These are phyloP conservation scores for Agrotis puta DNA, from an alignment of 2,888 invertebrate species.

Conservation along the genomic window DNA sequence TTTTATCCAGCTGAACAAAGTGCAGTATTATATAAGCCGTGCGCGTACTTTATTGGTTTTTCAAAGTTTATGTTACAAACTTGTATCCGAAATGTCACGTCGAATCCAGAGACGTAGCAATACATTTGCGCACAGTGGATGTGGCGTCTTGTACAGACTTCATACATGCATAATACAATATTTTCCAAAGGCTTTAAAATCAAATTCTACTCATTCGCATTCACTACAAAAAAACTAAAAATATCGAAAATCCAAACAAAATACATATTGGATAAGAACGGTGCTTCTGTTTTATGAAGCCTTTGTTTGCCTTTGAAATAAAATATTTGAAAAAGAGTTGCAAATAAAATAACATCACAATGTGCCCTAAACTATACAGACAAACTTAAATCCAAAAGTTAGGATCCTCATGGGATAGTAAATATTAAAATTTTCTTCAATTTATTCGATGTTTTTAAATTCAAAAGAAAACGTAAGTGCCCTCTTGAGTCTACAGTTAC, in stretches of 20 bases:
- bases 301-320: neutral
- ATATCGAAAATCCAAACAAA: neutral
- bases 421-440: neutral
- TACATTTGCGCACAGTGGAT: neutral
- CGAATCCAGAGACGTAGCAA: constrained; percentile 8
- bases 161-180: constrained; percentile 10
- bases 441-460: constrained; percentile 1
- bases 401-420: neutral
- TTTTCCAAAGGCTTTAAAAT: neutral
- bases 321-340: neutral
- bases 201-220: too few species aligned
- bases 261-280: neutral
- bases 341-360: neutral
- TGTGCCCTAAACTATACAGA: neutral
- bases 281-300: neutral
- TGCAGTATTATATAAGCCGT: neutral
- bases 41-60: neutral
- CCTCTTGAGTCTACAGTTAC: neutral
- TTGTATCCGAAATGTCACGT: constrained; percentile 28
- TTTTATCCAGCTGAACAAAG: neutral
- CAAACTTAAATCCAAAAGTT: neutral
- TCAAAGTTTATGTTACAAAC: constrained; percentile 5
- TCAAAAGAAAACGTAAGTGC: constrained; percentile 8
- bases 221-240: neutral
- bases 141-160: constrained; percentile 4